A percentile compares a stretch with the other conserved stretches of the same genome.
These are phyloP conservation scores for Plebejus melissa DNA, from an alignment of 2,888 invertebrate genomes.

Conservation along the genomic window DNA sequence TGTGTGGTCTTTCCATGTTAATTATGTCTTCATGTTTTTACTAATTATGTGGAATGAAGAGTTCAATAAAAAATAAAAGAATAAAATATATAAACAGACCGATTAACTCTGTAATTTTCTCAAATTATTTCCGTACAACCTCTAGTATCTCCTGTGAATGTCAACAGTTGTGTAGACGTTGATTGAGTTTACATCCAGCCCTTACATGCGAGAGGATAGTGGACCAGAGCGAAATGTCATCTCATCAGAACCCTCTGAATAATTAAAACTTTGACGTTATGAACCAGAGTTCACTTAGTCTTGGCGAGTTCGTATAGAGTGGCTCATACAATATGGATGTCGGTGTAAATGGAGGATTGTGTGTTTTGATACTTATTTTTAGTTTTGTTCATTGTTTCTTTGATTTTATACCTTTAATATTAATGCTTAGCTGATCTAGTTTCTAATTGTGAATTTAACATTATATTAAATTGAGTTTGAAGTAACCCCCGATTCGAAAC, in stretches of 20 bases:
- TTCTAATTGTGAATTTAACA: too few relatives aligned
- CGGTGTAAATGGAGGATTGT: constrained; percentile 4
- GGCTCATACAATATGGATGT: constrained; percentile 14
- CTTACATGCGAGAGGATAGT: neutral
- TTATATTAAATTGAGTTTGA: too few relatives aligned
- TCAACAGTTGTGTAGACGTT: neutral
- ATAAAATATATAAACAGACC: too few relatives aligned
- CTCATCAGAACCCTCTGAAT: constrained; percentile 20
- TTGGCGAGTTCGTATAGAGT: constrained; percentile 16
- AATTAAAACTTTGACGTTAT: constrained; percentile 20
- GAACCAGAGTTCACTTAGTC: constrained; percentile 12
- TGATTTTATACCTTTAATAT: too few relatives aligned
- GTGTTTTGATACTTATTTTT: neutral
- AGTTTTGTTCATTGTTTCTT: neutral
- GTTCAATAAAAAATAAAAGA: too few relatives aligned
- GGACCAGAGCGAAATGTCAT: constrained; percentile 23
- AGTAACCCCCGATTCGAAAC: too few relatives aligned
- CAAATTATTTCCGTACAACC: too few relatives aligned
- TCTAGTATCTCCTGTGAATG: neutral
- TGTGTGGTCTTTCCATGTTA: too few relatives aligned
- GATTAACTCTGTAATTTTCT: too few relatives aligned
- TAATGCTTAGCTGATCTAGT: too few relatives aligned
- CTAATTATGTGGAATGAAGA: too few relatives aligned
- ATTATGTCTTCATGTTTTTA: too few relatives aligned
- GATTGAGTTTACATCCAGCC: constrained; percentile 9